Evolutionary conservation across 2,888 invertebrate genomes (phyloP), one percentile per base, ranked within the genome.

Genomic region (Proisotoma minuta): DNA sequence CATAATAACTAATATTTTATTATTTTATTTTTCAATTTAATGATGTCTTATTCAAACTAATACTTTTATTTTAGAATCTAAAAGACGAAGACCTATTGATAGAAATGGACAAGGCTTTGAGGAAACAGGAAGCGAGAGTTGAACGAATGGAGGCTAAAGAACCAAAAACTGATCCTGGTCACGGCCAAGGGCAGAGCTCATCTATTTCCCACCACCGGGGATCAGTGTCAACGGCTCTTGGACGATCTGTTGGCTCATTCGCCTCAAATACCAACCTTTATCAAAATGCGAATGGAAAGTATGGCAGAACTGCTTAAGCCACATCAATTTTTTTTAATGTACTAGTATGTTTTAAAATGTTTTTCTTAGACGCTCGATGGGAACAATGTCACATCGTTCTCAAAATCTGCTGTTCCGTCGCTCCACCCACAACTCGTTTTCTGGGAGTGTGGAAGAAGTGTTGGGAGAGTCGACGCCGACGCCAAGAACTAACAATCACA

Each of bases 231-330:
- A 27, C 54, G 1, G 52, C 22, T 28, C 59, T 49, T 59, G 63
- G 20, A 39, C 59, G 63, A 61, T 60, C 54, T 28, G 56, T 62
- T 48, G 61, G 64, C 15, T 66, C 69, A 1, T 68, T 70, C 22
- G 62, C 66, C 28, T 72, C 72, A 12, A 67, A 68, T 0, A 60
- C 59, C 20, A 72, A 65, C 34, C 43, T 72, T 18, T 68, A 70
- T 49, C 63, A 66, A 29, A 69, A 63, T 39, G 23, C 59, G 27
- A 24, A 60, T 24, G 23, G 51, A 43, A 66, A 66, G 66, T 69
- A 34, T 26, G 57, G 40, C 12, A 3, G 15, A 29, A 5, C 12
- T 4, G 5, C 4, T 43, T 3, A 3, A 39, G 2, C 51, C 4
- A 43, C 10, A n/a, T n/a, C n/a, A 8, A 27, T 28, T 34, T 59